A percentile compares a stretch with the other conserved stretches of the same genome.
Conservation (phyloP, 1,140 invertebrate species). For the Drosophila navojoa region DNA sequence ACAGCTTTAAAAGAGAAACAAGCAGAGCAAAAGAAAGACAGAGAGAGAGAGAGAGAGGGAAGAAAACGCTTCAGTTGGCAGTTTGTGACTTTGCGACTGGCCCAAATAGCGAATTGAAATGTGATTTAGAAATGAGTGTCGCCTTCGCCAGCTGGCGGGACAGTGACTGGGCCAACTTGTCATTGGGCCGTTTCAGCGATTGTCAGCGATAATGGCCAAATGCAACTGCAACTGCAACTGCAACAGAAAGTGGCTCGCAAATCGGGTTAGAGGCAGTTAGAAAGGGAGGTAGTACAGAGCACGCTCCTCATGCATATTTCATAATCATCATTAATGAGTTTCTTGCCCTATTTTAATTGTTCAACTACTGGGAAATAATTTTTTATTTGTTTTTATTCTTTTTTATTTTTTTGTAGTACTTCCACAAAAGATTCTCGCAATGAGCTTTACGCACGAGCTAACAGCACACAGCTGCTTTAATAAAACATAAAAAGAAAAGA, state of each 20-base stretch:
- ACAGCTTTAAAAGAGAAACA: too few relatives aligned
- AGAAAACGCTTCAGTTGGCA: slow-evolving; percentile 3
- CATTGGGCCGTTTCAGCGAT: slow-evolving; percentile 23
- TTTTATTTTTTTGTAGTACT: slow-evolving; percentile 34
- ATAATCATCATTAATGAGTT: slow-evolving; percentile 75
- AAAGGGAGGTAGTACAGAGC: slow-evolving; percentile 13
- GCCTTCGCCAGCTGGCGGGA: slow-evolving; percentile 16
- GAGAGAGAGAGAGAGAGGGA: not conserved
- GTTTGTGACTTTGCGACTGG: slow-evolving; percentile 28
- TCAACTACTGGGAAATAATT: slow-evolving; percentile 54
- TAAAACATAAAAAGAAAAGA: not conserved
- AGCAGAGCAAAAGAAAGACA: too few relatives aligned
- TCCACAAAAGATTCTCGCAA: slow-evolving; percentile 27
- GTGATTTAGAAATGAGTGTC: slow-evolving; percentile 50
- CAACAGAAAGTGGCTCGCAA: slow-evolving; percentile 33
- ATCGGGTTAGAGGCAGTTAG: slow-evolving; percentile 45
- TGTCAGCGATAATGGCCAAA: slow-evolving; percentile 42
- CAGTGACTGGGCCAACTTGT: slow-evolving; percentile 46
- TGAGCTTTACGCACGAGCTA: slow-evolving; percentile 46
- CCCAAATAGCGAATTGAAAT: slow-evolving; percentile 43
- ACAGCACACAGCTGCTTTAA: slow-evolving; percentile 26
- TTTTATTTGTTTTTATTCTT: slow-evolving; percentile 5
- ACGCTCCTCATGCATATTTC: slow-evolving; percentile 57
- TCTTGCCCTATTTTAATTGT: slow-evolving; percentile 71
- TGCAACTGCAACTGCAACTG: slow-evolving; percentile 20